Evolutionary conservation across 2,888 invertebrate genomes (phyloP).

Genomic region (Caenorhabditis sp.): DNA sequence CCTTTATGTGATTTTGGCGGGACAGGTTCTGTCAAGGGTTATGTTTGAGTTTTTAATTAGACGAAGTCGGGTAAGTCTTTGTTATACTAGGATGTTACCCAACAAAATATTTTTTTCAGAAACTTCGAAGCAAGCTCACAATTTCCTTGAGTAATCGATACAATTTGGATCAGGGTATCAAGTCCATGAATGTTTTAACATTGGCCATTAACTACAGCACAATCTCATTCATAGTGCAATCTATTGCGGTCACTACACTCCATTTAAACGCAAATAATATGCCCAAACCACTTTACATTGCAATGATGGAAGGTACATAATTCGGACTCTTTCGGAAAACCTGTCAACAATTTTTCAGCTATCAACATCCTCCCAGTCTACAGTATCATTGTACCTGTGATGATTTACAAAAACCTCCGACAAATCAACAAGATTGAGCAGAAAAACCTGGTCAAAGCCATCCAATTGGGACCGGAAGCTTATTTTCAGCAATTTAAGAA

Average conservation of each 20-base stretch:
- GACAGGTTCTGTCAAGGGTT: slow-evolving; percentile 13
- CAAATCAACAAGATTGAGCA: too few species aligned
- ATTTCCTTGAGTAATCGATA: slow-evolving; percentile 12
- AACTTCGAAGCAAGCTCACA: not conserved
- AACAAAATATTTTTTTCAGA: not conserved
- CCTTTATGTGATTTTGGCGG: slow-evolving; percentile 11
- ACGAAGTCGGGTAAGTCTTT: slow-evolving; percentile 13
- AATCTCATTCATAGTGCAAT: slow-evolving; percentile 5
- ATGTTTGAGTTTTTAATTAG: slow-evolving; percentile 11
- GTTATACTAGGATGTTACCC: not conserved
- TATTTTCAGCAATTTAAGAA: not conserved
- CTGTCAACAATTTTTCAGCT: not conserved
- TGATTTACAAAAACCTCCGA: too few species aligned
- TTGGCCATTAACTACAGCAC: slow-evolving; percentile 7
- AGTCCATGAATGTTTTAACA: slow-evolving; percentile 11
- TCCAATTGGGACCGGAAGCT: not conserved
- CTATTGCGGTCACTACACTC: slow-evolving; percentile 11
- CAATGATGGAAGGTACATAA: slow-evolving; percentile 16
- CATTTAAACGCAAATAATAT: slow-evolving; percentile 9
- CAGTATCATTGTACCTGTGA: slow-evolving; percentile 5
- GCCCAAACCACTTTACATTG: slow-evolving; percentile 9
- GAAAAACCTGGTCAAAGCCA: too few species aligned
- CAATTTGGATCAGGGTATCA: slow-evolving; percentile 19
- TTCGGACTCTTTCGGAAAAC: not conserved
- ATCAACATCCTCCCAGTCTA: slow-evolving; percentile 20